These are phyloP conservation scores for Lontra canadensis DNA, from an alignment of 2,113 vertebrate species.

Conservation along the genomic window DNA sequence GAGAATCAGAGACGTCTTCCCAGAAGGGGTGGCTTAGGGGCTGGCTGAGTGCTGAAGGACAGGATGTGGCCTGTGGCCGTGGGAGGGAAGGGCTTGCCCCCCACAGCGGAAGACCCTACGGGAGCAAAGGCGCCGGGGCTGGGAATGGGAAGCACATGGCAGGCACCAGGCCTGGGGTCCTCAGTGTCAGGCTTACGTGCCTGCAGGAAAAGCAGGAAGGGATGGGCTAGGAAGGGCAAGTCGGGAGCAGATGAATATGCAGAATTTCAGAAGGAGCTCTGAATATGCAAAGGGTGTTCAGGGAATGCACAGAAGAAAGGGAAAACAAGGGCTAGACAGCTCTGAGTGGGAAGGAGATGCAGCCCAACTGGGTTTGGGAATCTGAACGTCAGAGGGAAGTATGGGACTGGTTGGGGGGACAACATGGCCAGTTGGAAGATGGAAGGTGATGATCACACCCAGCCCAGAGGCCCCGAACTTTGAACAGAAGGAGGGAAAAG, in stretches of 20 bases:
- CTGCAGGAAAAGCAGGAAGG: background rate
- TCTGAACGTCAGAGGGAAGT: background rate
- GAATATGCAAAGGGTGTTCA: no score
- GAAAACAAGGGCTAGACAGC: no score
- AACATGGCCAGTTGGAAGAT: background rate
- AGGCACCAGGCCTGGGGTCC: background rate
- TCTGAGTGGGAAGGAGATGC: background rate
- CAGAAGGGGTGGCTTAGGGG: no score
- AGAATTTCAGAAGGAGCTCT: background rate
- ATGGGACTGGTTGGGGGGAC: background rate
- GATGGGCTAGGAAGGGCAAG: background rate
- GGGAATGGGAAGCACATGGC: background rate
- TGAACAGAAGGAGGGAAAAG: background rate
- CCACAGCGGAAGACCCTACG: background rate
- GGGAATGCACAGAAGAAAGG: fast-evolving
- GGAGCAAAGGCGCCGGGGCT: background rate
- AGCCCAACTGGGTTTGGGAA: background rate
- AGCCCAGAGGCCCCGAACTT: background rate
- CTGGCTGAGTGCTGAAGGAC: background rate
- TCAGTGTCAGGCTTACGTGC: background rate
- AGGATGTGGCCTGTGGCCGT: background rate
- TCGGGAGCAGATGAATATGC: background rate
- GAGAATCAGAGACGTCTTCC: background rate
- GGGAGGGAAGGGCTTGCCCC: background rate
- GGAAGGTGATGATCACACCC: background rate